Evolutionary conservation across 2,113 vertebrate genomes (phyloP).

Genomic region (Thunnus thynnus): DNA sequence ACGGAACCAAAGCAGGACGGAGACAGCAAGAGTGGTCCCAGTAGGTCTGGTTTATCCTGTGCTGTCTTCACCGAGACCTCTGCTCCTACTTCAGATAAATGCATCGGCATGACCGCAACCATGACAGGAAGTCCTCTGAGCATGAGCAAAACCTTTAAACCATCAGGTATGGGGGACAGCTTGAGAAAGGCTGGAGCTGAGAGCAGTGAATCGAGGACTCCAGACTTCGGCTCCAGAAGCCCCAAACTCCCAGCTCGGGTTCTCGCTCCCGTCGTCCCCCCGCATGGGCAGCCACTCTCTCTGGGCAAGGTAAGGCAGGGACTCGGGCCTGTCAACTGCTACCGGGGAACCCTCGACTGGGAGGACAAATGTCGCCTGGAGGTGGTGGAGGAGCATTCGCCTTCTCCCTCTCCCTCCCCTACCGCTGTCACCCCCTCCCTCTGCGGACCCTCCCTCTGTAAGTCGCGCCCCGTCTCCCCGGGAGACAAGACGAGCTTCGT

Average conservation of each 20-base stretch:
- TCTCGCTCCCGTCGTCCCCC: constrained; percentile 74
- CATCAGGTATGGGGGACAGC: constrained; percentile 68
- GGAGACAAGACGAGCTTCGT: constrained; percentile 82
- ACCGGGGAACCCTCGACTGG: constrained; percentile 85
- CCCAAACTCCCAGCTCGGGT: constrained; percentile 75
- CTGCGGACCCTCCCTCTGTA: constrained; percentile 83
- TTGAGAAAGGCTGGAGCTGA: constrained; percentile 71
- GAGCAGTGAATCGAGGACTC: constrained; percentile 71
- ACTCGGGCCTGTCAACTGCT: constrained; percentile 83
- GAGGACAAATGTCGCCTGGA: constrained; percentile 90
- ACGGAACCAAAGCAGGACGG: constrained; percentile 71
- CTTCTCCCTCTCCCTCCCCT: constrained; percentile 85
- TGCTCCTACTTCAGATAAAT: constrained; percentile 60
- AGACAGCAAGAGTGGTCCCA: constrained; percentile 47
- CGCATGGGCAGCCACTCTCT: constrained; percentile 77
- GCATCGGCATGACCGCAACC: not conserved
- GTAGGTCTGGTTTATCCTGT: constrained; percentile 46
- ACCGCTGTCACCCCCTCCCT: constrained; percentile 80
- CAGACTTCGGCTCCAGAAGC: constrained; percentile 80
- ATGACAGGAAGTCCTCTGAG: constrained; percentile 50
- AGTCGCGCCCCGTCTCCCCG: constrained; percentile 82
- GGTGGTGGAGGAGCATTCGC: constrained; percentile 90
- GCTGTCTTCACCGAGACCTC: constrained; percentile 61
- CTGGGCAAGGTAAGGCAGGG: constrained; percentile 81
- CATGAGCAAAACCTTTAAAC: constrained; percentile 75